Evolutionary conservation across 2,888 invertebrate species (phyloP).

Genomic region (Erpobdella octoculata): DNA sequence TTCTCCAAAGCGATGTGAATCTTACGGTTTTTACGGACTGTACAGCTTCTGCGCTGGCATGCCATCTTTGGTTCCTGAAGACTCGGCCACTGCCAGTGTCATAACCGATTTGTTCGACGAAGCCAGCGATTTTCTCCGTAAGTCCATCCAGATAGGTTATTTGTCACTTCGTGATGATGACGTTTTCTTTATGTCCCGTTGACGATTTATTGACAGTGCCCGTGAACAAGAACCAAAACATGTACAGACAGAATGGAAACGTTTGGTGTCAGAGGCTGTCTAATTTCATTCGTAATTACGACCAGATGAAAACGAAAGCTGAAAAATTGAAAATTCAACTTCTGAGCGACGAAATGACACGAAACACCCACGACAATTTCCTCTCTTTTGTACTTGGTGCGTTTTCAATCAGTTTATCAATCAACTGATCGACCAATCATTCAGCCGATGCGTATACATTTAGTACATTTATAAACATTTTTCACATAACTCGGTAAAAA

Average conservation of each 20-base stretch:
- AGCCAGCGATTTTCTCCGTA: conserved; percentile 30
- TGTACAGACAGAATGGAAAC: conserved; percentile 33
- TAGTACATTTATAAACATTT: not conserved
- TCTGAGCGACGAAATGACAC: conserved; percentile 35
- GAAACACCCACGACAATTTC: conserved; percentile 37
- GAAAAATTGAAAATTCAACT: conserved; percentile 32
- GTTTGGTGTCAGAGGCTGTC: conserved; percentile 35
- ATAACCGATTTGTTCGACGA: conserved; percentile 33
- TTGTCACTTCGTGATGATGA: too few relatives aligned
- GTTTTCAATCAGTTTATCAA: not conserved
- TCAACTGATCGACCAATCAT: too few relatives aligned
- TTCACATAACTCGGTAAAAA: not conserved
- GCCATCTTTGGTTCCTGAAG: conserved; percentile 36
- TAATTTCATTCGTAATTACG: conserved; percentile 21
- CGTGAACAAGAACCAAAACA: conserved; percentile 28
- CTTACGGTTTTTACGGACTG: conserved; percentile 34
- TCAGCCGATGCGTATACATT: not conserved
- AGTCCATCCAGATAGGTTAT: not conserved
- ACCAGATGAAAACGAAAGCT: conserved; percentile 26
- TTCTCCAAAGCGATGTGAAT: conserved; percentile 32
- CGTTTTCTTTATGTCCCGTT: not conserved
- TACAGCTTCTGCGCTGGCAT: conserved; percentile 36
- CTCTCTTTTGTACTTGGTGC: conserved; percentile 34
- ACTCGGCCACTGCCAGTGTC: conserved; percentile 30
- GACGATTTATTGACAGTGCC: conserved; percentile 28